These are phyloP conservation scores for Tychaedon coryphoeus DNA, from an alignment of 2,113 vertebrate genomes.

Conservation along the genomic window DNA sequence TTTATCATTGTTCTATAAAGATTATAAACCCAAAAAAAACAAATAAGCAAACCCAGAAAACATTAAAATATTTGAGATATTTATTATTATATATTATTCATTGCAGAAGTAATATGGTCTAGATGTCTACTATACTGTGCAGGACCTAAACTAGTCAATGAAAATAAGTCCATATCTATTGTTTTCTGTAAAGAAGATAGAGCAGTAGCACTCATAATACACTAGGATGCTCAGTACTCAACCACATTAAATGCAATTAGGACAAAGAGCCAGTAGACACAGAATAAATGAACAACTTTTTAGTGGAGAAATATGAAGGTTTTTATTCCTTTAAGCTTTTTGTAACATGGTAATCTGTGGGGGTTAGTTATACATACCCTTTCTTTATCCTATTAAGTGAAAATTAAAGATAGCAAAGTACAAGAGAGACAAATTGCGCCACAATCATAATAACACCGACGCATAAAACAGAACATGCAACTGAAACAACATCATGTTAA, in stretches of 20 bases:
- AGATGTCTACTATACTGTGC: not conserved
- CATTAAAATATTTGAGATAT: not conserved
- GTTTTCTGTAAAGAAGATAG: not conserved
- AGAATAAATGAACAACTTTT: not conserved
- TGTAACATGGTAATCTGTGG: not conserved
- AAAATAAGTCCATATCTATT: not conserved
- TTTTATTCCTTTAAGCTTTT: not conserved
- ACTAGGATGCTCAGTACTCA: not conserved
- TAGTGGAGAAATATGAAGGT: not conserved
- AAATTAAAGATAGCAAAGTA: not conserved
- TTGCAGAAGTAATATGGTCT: not conserved
- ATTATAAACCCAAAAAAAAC: not conserved
- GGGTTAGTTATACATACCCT: not conserved
- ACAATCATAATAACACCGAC: not conserved
- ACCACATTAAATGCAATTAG: not conserved
- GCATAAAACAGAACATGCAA: not conserved
- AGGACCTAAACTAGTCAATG: not conserved
- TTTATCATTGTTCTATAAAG: not conserved
- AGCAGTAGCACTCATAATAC: not conserved
- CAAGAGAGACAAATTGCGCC: not conserved
- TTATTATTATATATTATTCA: not conserved
- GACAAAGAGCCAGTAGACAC: not conserved
- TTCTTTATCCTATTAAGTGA: not conserved
- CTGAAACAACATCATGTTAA: not conserved
- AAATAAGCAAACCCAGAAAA: not conserved